These are phyloP conservation scores for Montipora capitata DNA, from an alignment of 92 coral and sea anemone species.

Conservation along the genomic window DNA sequence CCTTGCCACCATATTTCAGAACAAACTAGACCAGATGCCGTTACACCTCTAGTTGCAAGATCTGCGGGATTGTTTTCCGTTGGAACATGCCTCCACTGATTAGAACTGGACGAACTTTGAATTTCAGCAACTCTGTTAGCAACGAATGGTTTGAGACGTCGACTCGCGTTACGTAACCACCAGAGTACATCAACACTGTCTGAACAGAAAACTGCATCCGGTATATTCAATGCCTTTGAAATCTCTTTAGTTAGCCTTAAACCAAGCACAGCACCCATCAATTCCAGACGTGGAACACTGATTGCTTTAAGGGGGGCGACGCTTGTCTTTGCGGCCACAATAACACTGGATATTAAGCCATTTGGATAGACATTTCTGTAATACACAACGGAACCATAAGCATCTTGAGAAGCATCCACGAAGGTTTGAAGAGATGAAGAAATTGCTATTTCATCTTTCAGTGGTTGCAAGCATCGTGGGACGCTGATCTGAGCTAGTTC, in stretches of 20 bases:
- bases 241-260: slow-evolving; percentile 42
- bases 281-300: slow-evolving; percentile 73
- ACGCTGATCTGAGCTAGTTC: slow-evolving; percentile 45
- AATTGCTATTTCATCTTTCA: slow-evolving; percentile 10
- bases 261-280: slow-evolving; percentile 78
- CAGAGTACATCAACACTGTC: slow-evolving; percentile 28
- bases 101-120: slow-evolving; percentile 16
- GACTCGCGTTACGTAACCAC: slow-evolving; percentile 39
- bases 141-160: slow-evolving; percentile 34
- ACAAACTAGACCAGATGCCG: not conserved
- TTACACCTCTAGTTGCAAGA: slow-evolving; percentile 26
- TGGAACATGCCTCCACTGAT: slow-evolving; percentile 27
- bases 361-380: slow-evolving; percentile 41
- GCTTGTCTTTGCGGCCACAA: slow-evolving; percentile 66
- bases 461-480: slow-evolving; percentile 49
- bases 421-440: slow-evolving; percentile 70
- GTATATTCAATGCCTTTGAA: not conserved
- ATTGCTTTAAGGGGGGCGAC: slow-evolving; percentile 55
- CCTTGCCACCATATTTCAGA: slow-evolving; percentile 23
- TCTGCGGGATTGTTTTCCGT: slow-evolving; percentile 17
- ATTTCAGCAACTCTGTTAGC: slow-evolving; percentile 23
- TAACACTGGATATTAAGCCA: slow-evolving; percentile 45
- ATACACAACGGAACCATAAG: slow-evolving; percentile 78
- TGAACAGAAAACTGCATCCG: slow-evolving; percentile 6
- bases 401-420: slow-evolving; percentile 74